These are phyloP conservation scores for Drosophila nigrodunni DNA, from an alignment of 1,140 invertebrate species.

Conservation along the genomic window DNA sequence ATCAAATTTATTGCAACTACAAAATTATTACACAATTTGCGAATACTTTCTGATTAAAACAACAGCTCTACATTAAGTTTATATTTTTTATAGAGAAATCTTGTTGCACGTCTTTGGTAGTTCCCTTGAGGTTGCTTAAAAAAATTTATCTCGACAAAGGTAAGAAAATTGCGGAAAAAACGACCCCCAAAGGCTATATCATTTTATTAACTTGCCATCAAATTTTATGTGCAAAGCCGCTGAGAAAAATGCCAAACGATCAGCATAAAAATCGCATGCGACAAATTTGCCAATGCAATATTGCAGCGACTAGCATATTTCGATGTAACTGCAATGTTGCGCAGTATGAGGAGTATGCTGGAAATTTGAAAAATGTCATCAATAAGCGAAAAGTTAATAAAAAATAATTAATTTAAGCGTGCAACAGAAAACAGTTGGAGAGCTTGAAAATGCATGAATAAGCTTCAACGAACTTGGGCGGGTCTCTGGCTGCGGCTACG, in stretches of 20 bases:
- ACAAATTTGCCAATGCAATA: slow-evolving; percentile 66
- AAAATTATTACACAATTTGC: too few species aligned
- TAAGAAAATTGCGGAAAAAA: slow-evolving; percentile 12
- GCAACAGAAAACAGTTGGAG: slow-evolving; percentile 22
- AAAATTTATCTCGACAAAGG: not conserved
- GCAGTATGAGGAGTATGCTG: slow-evolving; percentile 50
- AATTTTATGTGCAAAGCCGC: slow-evolving; percentile 52
- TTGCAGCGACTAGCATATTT: not conserved
- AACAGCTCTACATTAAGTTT: not conserved
- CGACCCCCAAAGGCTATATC: slow-evolving; percentile 44
- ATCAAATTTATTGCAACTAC: too few species aligned
- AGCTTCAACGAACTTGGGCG: slow-evolving; percentile 37
- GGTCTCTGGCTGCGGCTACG: slow-evolving; percentile 30
- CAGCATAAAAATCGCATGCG: slow-evolving; percentile 71
- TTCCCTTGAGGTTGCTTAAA: slow-evolving; percentile 1
- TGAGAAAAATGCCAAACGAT: slow-evolving; percentile 53
- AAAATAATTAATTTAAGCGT: slow-evolving; percentile 81
- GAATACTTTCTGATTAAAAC: not conserved
- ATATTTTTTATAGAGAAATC: not conserved
- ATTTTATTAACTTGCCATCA: slow-evolving; percentile 74
- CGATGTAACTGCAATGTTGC: slow-evolving; percentile 10
- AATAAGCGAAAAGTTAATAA: slow-evolving; percentile 82
- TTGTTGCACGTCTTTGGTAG: not conserved
- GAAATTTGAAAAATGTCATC: slow-evolving; percentile 81
- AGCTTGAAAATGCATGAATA: not conserved